Evolutionary conservation across 1,140 invertebrate genomes (phyloP).

Genomic region (Lepidotrigona ventralis): DNA sequence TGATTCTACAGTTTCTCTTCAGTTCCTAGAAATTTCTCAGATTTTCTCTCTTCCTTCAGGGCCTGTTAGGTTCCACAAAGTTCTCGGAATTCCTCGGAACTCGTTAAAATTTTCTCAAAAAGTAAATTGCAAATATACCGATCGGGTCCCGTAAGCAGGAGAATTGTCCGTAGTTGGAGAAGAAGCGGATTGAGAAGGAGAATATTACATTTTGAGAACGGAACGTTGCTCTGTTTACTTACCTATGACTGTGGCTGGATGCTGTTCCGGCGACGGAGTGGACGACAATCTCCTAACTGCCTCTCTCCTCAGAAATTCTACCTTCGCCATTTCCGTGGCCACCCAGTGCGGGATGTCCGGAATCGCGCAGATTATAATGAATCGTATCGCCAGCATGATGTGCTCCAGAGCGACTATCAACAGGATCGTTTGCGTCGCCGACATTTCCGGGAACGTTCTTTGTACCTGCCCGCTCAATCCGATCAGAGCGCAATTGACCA

Average conservation of each 20-base stretch:
- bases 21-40: neutral
- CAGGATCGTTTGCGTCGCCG: conserved; percentile 91
- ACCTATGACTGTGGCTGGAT: conserved; percentile 78
- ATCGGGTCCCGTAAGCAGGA: neutral
- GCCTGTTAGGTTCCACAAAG: neutral
- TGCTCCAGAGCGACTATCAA: conserved; percentile 94
- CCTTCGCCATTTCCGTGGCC: conserved; percentile 92
- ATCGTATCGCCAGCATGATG: conserved; percentile 90
- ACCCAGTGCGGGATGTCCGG: conserved; percentile 96
- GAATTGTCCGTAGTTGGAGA: neutral
- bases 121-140: neutral
- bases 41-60: neutral
- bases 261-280: conserved; percentile 78
- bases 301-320: conserved; percentile 89
- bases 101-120: neutral
- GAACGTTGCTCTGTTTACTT: conserved; percentile 28
- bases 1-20: neutral
- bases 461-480: conserved; percentile 95
- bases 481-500: conserved; percentile 97
- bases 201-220: neutral
- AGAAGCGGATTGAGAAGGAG: neutral
- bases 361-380: conserved; percentile 91
- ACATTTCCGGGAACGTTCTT: conserved; percentile 92
- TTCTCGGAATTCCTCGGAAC: neutral
- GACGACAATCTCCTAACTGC: conserved; percentile 82